Evolutionary conservation across 2,797 vertebrate species (phyloP), one percentile per base, ranked within the genome.

Genomic region (Apogon hyalosoma): DNA sequence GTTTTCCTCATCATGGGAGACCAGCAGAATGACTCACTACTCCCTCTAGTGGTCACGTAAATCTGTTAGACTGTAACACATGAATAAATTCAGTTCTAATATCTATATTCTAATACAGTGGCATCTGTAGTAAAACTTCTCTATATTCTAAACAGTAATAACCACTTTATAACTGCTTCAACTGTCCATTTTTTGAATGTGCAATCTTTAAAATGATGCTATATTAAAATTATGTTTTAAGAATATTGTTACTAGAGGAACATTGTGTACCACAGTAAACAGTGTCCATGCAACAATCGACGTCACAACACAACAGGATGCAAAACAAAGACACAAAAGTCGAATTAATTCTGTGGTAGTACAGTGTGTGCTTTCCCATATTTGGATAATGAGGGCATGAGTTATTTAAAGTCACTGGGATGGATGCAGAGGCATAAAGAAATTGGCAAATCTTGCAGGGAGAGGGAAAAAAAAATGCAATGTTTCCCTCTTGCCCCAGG

Each of bases 371-470:
- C 77, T 62, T 83, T 69, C 70, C 56, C 66, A 69, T 83, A 80
- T 93, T 87, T 91, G 72, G 84, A 90, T 90, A 92, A 93, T 92
- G 88, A 93, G 92, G 89, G 62, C 89, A 90, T 61, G 71, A 87
- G 89, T 89, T 93, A 90, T 93, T 92, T 90, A 80, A 88, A 90
- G 86, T 84, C 59, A 45, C 63, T 64, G 73, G 63, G 48, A 84
- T 68, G 42, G 72, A 73, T 67, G 47, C 61, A 46, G 63, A 43
- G 40, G 55, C 39, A 55, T 73, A 75, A 63, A 69, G 75, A 82
- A 80, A 76, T 45, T 58, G 65, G 71, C 41, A 48, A 79, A 73
- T 63, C 45, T 78, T 60, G 48, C 39, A 75, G 41, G 55, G 52
- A 28, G 21, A 31, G 41, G 16, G 41, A 57, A 28, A 54, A 53